A percentile compares a stretch with the other conserved stretches of the same genome.
Conservation (phyloP, 2,797 vertebrate genomes). For the Neosilurus mollespiculum region DNA sequence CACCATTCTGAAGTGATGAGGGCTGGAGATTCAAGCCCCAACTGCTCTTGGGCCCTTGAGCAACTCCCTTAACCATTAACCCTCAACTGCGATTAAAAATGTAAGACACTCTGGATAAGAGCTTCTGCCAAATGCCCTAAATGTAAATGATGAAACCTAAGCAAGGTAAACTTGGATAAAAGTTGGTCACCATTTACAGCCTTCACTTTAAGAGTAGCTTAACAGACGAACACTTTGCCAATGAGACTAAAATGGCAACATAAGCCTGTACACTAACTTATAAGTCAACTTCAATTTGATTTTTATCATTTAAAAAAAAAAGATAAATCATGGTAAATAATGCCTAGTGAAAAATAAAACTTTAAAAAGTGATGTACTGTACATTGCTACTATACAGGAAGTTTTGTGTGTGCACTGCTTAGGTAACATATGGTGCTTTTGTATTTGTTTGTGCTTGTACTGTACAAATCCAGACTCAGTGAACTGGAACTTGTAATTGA, state of each 20-base stretch:
- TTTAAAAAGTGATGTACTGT: not conserved
- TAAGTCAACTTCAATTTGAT: too few species aligned
- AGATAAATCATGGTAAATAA: not conserved
- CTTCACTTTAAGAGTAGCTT: not conserved
- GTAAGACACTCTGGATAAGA: too few species aligned
- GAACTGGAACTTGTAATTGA: conserved; percentile 32
- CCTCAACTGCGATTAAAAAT: too few species aligned
- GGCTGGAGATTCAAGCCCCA: too few species aligned
- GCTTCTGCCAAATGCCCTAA: too few species aligned
- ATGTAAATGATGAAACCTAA: not conserved
- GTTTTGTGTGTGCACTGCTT: not conserved
- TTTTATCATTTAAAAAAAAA: not conserved
- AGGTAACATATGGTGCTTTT: conserved; percentile 21
- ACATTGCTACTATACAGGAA: not conserved
- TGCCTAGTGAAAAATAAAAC: not conserved
- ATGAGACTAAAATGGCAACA: not conserved
- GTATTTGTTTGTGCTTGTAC: conserved; percentile 10
- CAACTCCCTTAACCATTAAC: too few species aligned
- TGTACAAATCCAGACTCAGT: conserved; percentile 10
- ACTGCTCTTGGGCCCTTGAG: too few species aligned
- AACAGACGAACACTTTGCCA: not conserved
- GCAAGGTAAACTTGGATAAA: not conserved
- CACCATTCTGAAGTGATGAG: too few species aligned
- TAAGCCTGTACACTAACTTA: not conserved
- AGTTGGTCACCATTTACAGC: not conserved